Percentiles rank a stretch among this genome's conserved stretches.
Conservation (phyloP, 2,113 vertebrate genomes). For the Tursiops truncatus region DNA sequence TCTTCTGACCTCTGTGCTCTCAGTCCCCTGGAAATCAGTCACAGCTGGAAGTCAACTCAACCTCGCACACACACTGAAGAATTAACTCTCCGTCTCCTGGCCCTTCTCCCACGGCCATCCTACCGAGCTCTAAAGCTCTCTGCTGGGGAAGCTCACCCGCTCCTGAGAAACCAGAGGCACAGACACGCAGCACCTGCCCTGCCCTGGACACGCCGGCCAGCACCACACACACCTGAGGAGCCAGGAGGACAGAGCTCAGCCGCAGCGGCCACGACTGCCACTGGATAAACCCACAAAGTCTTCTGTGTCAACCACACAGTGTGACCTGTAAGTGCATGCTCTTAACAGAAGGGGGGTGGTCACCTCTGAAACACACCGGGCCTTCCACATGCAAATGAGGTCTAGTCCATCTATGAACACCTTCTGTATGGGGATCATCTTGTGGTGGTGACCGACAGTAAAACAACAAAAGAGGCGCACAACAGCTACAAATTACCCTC, state of each 20-base stretch:
- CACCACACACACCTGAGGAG: background rate
- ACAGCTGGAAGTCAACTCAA: background rate
- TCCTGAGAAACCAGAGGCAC: conserved; percentile 22
- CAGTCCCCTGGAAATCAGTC: conserved; percentile 6
- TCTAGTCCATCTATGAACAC: background rate
- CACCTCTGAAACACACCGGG: background rate
- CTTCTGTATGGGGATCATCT: background rate
- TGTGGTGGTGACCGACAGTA: background rate
- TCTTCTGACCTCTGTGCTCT: background rate
- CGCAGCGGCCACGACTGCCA: background rate
- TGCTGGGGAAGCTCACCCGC: background rate
- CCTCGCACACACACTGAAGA: background rate
- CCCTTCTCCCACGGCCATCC: background rate
- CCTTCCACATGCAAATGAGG: background rate
- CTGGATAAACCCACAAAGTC: background rate
- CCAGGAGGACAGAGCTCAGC: background rate
- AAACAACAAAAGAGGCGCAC: background rate
- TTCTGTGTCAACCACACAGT: background rate
- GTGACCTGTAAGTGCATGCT: background rate
- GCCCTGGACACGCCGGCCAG: background rate
- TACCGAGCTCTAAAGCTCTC: background rate
- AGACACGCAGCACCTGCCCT: background rate
- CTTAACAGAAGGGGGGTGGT: background rate
- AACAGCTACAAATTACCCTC: background rate
- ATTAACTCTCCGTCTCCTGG: background rate